Conservation (phyloP, 2,888 invertebrate species). For the Lasiommata megera region DNA sequence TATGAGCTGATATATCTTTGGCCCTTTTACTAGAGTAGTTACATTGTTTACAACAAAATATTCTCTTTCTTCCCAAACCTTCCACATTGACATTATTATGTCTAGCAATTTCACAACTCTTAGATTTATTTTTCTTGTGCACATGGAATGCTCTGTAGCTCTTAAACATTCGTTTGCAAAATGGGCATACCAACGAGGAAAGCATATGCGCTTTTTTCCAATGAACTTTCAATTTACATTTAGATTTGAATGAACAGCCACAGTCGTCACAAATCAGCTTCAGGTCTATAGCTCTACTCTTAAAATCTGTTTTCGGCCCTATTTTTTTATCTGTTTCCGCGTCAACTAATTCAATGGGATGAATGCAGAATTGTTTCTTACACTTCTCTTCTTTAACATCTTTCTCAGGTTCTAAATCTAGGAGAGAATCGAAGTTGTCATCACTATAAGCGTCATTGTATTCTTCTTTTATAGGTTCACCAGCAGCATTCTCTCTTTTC, state of each 20-base stretch:
- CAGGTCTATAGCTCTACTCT: conserved; percentile 41
- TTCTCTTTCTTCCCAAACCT: conserved; percentile 48
- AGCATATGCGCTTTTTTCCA: conserved; percentile 48
- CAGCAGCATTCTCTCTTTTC: background rate
- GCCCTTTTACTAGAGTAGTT: conserved; percentile 46
- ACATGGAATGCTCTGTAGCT: conserved; percentile 43
- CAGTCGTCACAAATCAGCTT: conserved; percentile 54
- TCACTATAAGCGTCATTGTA: background rate
- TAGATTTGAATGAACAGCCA: conserved; percentile 46
- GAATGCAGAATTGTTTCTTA: background rate
- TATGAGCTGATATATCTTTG: conserved; percentile 54
- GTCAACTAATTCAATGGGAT: background rate
- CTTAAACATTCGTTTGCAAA: conserved; percentile 49
- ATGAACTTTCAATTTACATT: conserved; percentile 51
- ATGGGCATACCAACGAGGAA: conserved; percentile 39
- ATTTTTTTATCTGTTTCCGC: background rate
- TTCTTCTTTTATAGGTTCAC: conserved; percentile 1
- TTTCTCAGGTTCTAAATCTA: background rate
- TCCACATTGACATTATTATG: conserved; percentile 42
- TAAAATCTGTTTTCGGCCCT: conserved; percentile 3
- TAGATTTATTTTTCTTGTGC: conserved; percentile 41
- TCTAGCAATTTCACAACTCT: conserved; percentile 40
- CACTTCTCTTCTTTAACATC: background rate
- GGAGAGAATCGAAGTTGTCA: background rate
- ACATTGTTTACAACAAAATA: conserved; percentile 54